A percentile compares a stretch with the other conserved stretches of the same genome.
Evolutionary conservation across 2,888 invertebrate species (phyloP).

Genomic region (Netelia inedita): DNA sequence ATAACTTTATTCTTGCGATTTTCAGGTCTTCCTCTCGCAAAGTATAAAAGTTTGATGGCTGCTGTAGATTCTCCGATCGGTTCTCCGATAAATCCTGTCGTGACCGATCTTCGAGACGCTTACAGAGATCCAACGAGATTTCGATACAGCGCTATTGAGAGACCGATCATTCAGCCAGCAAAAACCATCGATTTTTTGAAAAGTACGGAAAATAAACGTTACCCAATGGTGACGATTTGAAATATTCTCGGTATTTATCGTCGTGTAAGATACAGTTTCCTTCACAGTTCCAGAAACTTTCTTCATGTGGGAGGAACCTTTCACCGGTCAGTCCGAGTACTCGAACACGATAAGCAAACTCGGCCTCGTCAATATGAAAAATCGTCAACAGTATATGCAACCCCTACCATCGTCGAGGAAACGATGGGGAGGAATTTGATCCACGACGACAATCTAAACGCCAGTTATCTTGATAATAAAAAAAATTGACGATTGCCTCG

Average conservation of each 20-base stretch:
- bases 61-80: slow-evolving; percentile 88
- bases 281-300: slow-evolving; percentile 86
- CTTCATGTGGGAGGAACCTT: slow-evolving; percentile 86
- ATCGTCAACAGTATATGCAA: slow-evolving; percentile 88
- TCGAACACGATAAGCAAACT: slow-evolving; percentile 88
- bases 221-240: neutral
- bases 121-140: slow-evolving; percentile 89
- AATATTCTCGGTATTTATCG: neutral
- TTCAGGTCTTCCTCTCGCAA: slow-evolving; percentile 85
- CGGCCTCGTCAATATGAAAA: slow-evolving; percentile 87
- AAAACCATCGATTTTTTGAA: slow-evolving; percentile 69
- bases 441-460: neutral
- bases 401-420: slow-evolving; percentile 64
- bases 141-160: slow-evolving; percentile 86
- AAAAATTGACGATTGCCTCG: slow-evolving; percentile 29
- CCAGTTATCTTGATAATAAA: slow-evolving; percentile 18
- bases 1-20: neutral
- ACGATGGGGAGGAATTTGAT: slow-evolving; percentile 58
- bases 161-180: slow-evolving; percentile 87
- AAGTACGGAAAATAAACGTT: slow-evolving; percentile 65
- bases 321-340: slow-evolving; percentile 88
- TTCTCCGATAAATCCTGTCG: slow-evolving; percentile 87
- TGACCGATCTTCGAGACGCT: slow-evolving; percentile 87
- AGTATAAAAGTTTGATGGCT: slow-evolving; percentile 87
- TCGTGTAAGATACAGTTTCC: slow-evolving; percentile 6